These are phyloP conservation scores for Nasonia giraulti DNA, from an alignment of 1,140 invertebrate genomes.

Conservation along the genomic window DNA sequence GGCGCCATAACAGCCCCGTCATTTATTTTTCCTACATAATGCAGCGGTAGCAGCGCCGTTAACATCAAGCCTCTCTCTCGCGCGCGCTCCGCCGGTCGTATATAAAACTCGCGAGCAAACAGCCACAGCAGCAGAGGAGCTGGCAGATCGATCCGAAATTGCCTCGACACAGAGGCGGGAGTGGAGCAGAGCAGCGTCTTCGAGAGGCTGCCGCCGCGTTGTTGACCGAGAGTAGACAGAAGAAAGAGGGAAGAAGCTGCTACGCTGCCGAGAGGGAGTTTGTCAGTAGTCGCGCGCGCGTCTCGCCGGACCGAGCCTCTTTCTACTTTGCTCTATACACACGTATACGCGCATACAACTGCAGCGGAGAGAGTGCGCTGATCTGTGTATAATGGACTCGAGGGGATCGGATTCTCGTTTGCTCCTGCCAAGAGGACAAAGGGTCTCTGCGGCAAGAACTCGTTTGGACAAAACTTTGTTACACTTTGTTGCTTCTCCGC, in stretches of 20 bases:
- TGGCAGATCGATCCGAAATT: slow-evolving; percentile 36
- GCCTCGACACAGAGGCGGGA: background rate
- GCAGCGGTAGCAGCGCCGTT: slow-evolving; percentile 47
- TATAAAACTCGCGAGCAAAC: background rate
- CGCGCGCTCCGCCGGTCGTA: no score
- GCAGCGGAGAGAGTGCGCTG: no score
- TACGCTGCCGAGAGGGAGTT: background rate
- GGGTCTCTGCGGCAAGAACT: slow-evolving; percentile 3
- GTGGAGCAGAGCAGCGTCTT: background rate
- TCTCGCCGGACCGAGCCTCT: background rate
- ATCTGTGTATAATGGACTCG: background rate
- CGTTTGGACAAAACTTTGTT: background rate
- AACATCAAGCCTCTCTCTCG: background rate
- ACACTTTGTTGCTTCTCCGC: background rate
- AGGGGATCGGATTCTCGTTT: background rate
- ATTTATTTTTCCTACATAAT: slow-evolving; percentile 66
- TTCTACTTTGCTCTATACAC: background rate
- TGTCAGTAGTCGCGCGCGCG: background rate
- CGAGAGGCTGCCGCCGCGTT: background rate
- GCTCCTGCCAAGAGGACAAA: slow-evolving; percentile 10
- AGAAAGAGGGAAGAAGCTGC: background rate
- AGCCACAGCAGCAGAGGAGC: background rate
- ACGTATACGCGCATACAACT: no score
- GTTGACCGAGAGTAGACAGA: background rate
- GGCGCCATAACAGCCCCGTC: slow-evolving; percentile 63